A percentile compares a stretch with the other conserved stretches of the same genome.
phyloP scores from a whole-genome alignment of 2,113 vertebrate genomes.

The Pterophyllum scalare region DNA sequence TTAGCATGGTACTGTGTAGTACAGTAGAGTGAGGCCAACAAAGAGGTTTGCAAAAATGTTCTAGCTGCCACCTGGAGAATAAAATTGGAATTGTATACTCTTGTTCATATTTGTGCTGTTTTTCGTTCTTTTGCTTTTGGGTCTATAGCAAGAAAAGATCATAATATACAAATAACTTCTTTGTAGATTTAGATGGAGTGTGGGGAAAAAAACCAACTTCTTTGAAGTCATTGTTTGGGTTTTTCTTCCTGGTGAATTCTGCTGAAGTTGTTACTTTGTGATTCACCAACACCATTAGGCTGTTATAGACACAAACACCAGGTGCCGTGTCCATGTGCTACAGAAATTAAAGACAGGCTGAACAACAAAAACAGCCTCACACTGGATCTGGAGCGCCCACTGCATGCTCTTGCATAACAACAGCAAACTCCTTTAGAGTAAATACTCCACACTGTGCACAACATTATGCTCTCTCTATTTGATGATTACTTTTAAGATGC shows the following conservation, averaged over 20 bases:
- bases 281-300: background rate
- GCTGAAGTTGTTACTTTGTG: background rate
- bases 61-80: background rate
- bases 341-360: background rate
- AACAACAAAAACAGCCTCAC: background rate
- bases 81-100: background rate
- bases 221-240: background rate
- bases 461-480: slow-evolving; percentile 13
- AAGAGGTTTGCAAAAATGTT: background rate
- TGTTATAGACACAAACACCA: background rate
- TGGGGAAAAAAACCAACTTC: too few relatives aligned
- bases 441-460: background rate
- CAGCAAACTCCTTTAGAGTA: background rate
- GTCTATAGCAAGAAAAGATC: background rate
- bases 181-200: background rate
- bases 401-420: background rate
- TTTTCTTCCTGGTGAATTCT: background rate
- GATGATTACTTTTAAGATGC: slow-evolving; percentile 31
- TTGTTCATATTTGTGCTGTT: background rate
- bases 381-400: background rate
- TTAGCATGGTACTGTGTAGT: too few relatives aligned
- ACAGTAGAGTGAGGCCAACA: background rate
- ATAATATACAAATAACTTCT: background rate
- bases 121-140: background rate
- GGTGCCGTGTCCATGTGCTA: background rate